These are phyloP conservation scores for Cynaeus angustus DNA, from an alignment of 2,888 invertebrate genomes.

Conservation along the genomic window DNA sequence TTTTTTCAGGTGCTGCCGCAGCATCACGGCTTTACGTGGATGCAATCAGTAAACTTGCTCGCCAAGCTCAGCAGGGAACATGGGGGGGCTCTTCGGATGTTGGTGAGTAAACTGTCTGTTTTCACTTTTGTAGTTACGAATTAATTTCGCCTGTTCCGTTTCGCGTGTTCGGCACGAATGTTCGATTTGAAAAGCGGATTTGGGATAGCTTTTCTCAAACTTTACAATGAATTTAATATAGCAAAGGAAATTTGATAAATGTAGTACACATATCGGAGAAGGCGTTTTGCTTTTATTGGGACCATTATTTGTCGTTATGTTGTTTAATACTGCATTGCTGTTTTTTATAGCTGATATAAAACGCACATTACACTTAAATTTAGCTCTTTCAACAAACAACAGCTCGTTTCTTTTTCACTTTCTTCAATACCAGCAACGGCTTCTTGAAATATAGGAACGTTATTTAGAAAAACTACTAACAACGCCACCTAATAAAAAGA, in stretches of 20 bases:
- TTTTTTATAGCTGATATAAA: conserved; percentile 51
- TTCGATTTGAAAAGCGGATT: not conserved
- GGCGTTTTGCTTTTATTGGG: conserved; percentile 27
- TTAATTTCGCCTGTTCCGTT: conserved; percentile 42
- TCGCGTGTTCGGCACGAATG: too few relatives aligned
- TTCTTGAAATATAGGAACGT: conserved; percentile 51
- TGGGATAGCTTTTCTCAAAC: too few relatives aligned
- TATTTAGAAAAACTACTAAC: conserved; percentile 57
- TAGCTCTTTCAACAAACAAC: conserved; percentile 45
- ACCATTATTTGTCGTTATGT: conserved; percentile 47
- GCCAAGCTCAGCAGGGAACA: conserved; percentile 92
- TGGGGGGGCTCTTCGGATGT: conserved; percentile 94
- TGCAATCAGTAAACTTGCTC: conserved; percentile 89
- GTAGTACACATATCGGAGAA: conserved; percentile 22
- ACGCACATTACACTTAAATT: conserved; percentile 47
- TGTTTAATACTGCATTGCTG: conserved; percentile 33
- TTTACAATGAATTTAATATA: too few relatives aligned
- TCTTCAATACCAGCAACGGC: conserved; percentile 13
- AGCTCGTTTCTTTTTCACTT: conserved; percentile 23
- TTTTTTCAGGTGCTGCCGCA: conserved; percentile 85
- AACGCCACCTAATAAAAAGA: conserved; percentile 53
- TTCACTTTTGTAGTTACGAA: conserved; percentile 3
- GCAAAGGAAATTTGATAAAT: too few relatives aligned
- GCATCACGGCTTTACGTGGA: conserved; percentile 92
- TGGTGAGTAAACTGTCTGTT: conserved; percentile 76